Evolutionary conservation across 2,113 vertebrate genomes (phyloP).

Genomic region (Bos taurus): DNA sequence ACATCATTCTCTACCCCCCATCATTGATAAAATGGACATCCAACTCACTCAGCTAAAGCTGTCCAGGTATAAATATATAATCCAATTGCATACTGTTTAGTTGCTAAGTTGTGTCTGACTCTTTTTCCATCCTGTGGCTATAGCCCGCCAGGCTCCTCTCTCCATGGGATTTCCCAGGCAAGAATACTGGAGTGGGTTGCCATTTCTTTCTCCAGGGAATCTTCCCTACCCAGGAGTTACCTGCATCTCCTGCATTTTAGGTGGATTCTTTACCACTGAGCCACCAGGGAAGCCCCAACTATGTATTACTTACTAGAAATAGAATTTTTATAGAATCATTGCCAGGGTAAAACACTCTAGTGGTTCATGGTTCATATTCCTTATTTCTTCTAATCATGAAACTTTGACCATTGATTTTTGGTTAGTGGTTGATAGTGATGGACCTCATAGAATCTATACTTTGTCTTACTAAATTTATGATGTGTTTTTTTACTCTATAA

Average conservation of each 20-base stretch:
- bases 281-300: not conserved
- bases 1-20: slow-evolving; percentile 84
- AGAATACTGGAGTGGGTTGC: not conserved
- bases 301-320: not conserved
- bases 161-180: not conserved
- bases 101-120: not conserved
- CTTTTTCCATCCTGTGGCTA: not conserved
- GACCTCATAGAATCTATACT: not conserved
- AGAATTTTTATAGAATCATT: not conserved
- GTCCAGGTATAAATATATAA: slow-evolving; percentile 84
- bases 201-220: not conserved
- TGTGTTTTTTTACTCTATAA: not conserved
- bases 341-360: not conserved
- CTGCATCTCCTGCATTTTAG: not conserved
- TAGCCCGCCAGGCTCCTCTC: not conserved
- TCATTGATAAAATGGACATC: slow-evolving; percentile 90
- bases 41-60: slow-evolving; percentile 91
- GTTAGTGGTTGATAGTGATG: not conserved
- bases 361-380: not conserved
- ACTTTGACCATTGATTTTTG: not conserved
- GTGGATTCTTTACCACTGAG: not conserved
- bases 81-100: not conserved
- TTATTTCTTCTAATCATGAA: slow-evolving; percentile 12
- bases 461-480: slow-evolving; percentile 5
- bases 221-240: not conserved